A percentile compares a stretch with the other conserved stretches of the same genome.
Conservation (phyloP, 2,888 invertebrate genomes). For the Scrobipalpa atriplicella region DNA sequence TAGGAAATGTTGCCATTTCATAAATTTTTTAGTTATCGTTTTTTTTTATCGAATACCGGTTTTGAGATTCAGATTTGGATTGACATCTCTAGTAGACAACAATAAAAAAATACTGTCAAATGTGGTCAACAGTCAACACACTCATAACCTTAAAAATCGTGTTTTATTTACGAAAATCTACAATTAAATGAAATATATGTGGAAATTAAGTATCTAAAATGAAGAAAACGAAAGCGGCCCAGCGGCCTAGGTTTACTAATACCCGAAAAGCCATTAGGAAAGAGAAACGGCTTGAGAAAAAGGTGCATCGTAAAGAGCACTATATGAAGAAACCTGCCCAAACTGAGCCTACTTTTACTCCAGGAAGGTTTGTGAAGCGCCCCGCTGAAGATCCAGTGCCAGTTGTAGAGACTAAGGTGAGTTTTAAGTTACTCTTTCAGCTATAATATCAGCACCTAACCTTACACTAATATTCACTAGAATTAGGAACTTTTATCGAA, state of each 20-base stretch:
- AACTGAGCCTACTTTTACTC: conserved; percentile 43
- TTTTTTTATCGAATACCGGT: neutral
- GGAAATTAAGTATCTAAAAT: conserved; percentile 36
- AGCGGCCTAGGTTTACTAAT: conserved; percentile 57
- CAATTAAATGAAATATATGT: neutral
- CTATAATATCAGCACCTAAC: neutral
- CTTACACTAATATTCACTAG: neutral
- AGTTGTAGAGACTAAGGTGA: conserved; percentile 49
- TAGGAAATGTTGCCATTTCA: neutral
- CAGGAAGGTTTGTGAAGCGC: conserved; percentile 70
- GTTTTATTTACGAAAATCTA: conserved; percentile 23
- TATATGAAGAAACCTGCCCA: conserved; percentile 59
- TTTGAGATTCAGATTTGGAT: neutral
- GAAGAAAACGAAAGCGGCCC: conserved; percentile 56
- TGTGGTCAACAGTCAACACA: conserved; percentile 13
- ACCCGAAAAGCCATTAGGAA: conserved; percentile 88
- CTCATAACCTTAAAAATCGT: conserved; percentile 38
- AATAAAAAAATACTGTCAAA: conserved; percentile 15
- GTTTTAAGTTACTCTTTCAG: neutral
- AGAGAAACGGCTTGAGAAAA: conserved; percentile 87
- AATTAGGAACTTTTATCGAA: neutral
- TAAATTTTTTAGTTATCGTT: neutral
- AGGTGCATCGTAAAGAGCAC: conserved; percentile 75
- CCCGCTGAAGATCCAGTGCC: conserved; percentile 49
- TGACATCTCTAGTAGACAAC: neutral